Base-by-base conservation (phyloP, 2,888 invertebrate genomes). In the Machimus rusticus region DNA sequence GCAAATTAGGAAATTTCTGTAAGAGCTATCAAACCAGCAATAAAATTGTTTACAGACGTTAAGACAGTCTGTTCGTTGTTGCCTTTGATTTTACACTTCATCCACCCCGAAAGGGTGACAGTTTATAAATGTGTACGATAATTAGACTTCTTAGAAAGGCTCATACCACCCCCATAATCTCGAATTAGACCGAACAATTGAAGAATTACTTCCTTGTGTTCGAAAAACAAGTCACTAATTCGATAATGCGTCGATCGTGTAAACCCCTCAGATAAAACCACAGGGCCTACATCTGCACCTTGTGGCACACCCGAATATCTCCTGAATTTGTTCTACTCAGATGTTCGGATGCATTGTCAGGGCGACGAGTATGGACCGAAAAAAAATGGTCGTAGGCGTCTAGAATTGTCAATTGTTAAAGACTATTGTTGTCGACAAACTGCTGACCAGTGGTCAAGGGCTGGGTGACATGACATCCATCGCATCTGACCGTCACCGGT, bases 381-480 rank as follows among this genome's bases (percentile, higher is more conserved):
- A 37, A 74, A 76, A 37, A 19, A 14, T 9, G 51, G 28, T 81
- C 46, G 81, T 81, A 23, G 81, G 81, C 81, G 81, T 81, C 28
- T 12, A 31, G 34, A 81, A 81, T 81, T 81, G 55, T 51, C 81
- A 81, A 81, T 81, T 81, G 81, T 81, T 51, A 46, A 14, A 55
- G 81, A 14, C 81, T 14, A 81, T 81, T 81, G 81, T 81, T 81
- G 55, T 51, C 81, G 55, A 55, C 31, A 55, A 81, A 81, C 51
- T 55, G 81, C 81, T 81, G 81, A 81, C 81, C 81, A 81, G 28
- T 81, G 81, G 81, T 51, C 51, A 81, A 81, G 51, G 81, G 55
- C 55, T 31, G n/a, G 31, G 4, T 46, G 79, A 79, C 79, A 51
- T 55, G 28, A 5, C 51, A 55, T 81, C 19, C 81, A 55, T 81